Conservation (phyloP, 2,113 vertebrate species). For the Bostrychus sinensis region DNA sequence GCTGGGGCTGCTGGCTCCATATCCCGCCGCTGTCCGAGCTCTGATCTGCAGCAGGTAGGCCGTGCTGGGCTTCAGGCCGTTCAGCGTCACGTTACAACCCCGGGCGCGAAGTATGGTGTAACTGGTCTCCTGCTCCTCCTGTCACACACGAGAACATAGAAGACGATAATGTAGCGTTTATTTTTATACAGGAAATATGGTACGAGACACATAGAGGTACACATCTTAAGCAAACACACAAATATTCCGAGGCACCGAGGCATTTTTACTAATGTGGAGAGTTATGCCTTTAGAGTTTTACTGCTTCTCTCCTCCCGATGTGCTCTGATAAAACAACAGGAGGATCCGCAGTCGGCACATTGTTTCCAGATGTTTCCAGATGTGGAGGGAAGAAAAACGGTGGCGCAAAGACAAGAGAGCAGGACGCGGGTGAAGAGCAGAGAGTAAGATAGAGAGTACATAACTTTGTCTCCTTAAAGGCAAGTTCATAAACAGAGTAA, state of each 20-base stretch:
- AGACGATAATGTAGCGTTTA: not conserved
- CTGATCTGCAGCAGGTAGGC: slow-evolving; percentile 95
- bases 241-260: slow-evolving; percentile 37
- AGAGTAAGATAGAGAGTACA: slow-evolving; percentile 4
- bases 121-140: slow-evolving; percentile 99
- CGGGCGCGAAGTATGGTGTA: slow-evolving; percentile 96
- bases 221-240: slow-evolving; percentile 18
- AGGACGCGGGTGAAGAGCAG: slow-evolving; percentile 14
- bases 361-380: slow-evolving; percentile 84
- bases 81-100: slow-evolving; percentile 93
- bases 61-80: slow-evolving; percentile 92
- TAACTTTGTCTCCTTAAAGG: not conserved
- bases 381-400: slow-evolving; percentile 56
- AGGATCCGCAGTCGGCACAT: slow-evolving; percentile 67
- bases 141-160: slow-evolving; percentile 36
- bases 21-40: slow-evolving; percentile 95
- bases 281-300: slow-evolving; percentile 74
- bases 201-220: not conserved
- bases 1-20: slow-evolving; percentile 92
- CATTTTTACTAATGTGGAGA: slow-evolving; percentile 64
- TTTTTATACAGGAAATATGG: slow-evolving; percentile 6
- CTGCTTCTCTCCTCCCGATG: slow-evolving; percentile 74
- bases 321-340: slow-evolving; percentile 68
- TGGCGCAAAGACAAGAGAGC: slow-evolving; percentile 30
- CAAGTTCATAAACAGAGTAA: not conserved